phyloP scores from a whole-genome alignment of 37 sponge, comb jelly and placozoan genomes.

The Halichondria panicea region DNA sequence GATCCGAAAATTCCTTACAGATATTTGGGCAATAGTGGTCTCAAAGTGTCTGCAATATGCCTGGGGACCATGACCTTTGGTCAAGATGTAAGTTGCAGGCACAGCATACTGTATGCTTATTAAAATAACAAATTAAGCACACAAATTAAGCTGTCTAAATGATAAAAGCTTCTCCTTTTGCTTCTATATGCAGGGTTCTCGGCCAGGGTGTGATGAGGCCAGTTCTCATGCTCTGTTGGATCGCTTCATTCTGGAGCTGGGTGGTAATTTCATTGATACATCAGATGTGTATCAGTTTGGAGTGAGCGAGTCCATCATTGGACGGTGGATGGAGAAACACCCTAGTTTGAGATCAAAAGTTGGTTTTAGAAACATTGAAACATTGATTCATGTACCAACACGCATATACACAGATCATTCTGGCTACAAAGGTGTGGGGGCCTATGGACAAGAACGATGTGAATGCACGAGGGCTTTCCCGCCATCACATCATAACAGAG shows the following conservation, averaged over 20 bases:
- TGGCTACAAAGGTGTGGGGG: constrained; percentile 60
- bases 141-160: background rate
- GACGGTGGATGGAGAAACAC: constrained; percentile 67
- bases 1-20: constrained; percentile 32
- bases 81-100: constrained; percentile 13
- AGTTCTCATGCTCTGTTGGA: constrained; percentile 70
- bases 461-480: constrained; percentile 79
- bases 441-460: constrained; percentile 66
- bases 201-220: constrained; percentile 82
- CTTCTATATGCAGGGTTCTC: constrained; percentile 14
- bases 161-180: background rate
- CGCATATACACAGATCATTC: too few relatives aligned
- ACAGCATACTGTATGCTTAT: background rate
- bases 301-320: constrained; percentile 77
- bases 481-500: constrained; percentile 79
- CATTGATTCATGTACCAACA: too few relatives aligned
- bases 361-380: too few relatives aligned
- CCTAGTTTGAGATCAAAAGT: constrained; percentile 37
- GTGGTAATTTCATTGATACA: constrained; percentile 95
- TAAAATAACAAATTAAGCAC: background rate
- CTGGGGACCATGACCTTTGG: constrained; percentile 94
- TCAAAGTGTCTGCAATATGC: constrained; percentile 84
- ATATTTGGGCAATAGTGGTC: constrained; percentile 76
- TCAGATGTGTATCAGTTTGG: constrained; percentile 87
- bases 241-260: constrained; percentile 71